Percentiles rank a stretch among this genome's conserved stretches.
Evolutionary conservation across 1,140 invertebrate genomes (phyloP).

Genomic region (Adelges cooleyi): DNA sequence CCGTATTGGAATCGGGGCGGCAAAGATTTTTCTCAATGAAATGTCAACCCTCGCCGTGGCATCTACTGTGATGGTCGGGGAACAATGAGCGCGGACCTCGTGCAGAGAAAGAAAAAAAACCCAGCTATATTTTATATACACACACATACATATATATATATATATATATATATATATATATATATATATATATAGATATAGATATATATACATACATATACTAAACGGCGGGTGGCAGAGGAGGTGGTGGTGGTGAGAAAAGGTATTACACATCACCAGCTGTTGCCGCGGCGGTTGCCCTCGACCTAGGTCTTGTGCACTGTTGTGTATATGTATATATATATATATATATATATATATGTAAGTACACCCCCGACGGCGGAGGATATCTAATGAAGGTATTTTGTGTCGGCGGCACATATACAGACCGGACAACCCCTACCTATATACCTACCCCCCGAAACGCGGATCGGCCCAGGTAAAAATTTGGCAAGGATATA

Average conservation of each 20-base stretch:
- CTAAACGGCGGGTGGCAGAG: not conserved
- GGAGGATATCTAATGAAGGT: constrained; percentile 14
- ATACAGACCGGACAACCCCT: constrained; percentile 18
- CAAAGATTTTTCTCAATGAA: constrained; percentile 22
- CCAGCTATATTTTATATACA: no score
- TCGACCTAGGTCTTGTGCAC: not conserved
- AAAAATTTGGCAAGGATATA: not conserved
- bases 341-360: not conserved
- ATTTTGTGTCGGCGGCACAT: not conserved
- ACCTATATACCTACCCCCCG: not conserved
- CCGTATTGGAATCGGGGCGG: not conserved
- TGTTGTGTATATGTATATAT: not conserved
- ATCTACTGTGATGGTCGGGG: not conserved
- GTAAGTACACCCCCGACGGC: not conserved
- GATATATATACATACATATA: no score
- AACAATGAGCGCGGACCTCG: constrained; percentile 17
- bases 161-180: no score
- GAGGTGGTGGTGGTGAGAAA: constrained; percentile 8
- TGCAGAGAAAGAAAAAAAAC: not conserved
- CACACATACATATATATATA: no score
- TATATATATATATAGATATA: no score
- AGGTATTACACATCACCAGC: not conserved
- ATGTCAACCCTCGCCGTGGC: not conserved
- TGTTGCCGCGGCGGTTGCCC: not conserved
- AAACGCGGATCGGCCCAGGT: no score